phyloP scores from a whole-genome alignment of 2,113 vertebrate species.

The Callionymus lyra region DNA sequence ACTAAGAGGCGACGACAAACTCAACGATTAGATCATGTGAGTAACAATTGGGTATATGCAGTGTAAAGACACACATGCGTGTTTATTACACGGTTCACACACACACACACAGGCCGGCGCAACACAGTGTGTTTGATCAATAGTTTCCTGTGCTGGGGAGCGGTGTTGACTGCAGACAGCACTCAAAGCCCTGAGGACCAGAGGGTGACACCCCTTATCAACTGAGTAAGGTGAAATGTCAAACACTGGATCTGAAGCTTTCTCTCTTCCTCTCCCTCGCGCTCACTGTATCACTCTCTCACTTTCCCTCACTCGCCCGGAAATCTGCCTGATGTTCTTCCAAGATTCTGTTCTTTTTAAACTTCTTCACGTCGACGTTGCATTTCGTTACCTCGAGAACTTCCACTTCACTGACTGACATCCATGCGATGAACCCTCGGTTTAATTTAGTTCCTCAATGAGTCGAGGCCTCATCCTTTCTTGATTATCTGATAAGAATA shows the following conservation, averaged over 20 bases:
- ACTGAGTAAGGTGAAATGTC: slow-evolving; percentile 65
- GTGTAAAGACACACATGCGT: slow-evolving; percentile 6
- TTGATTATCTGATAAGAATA: too few relatives aligned
- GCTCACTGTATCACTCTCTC: slow-evolving; percentile 11
- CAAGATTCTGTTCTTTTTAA: background rate
- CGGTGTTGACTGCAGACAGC: slow-evolving; percentile 58
- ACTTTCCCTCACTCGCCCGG: background rate
- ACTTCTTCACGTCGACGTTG: background rate
- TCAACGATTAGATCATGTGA: slow-evolving; percentile 22
- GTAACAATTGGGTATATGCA: slow-evolving; percentile 8
- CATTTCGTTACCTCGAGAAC: background rate
- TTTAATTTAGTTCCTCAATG: too few relatives aligned
- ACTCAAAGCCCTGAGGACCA: slow-evolving; percentile 59
- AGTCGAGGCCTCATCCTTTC: too few relatives aligned
- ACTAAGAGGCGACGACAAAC: slow-evolving; percentile 13
- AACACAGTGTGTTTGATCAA: slow-evolving; percentile 59
- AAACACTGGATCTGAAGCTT: slow-evolving; percentile 60
- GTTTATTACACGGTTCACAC: slow-evolving; percentile 16
- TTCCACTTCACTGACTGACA: too few relatives aligned
- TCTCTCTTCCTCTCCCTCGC: slow-evolving; percentile 21
- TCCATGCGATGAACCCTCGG: too few relatives aligned
- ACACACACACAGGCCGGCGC: slow-evolving; percentile 13
- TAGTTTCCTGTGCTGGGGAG: slow-evolving; percentile 57
- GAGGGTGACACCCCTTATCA: slow-evolving; percentile 65
- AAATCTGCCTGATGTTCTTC: background rate